Base-by-base conservation (phyloP, 2,113 vertebrate species). In the Tupaia tana region DNA sequence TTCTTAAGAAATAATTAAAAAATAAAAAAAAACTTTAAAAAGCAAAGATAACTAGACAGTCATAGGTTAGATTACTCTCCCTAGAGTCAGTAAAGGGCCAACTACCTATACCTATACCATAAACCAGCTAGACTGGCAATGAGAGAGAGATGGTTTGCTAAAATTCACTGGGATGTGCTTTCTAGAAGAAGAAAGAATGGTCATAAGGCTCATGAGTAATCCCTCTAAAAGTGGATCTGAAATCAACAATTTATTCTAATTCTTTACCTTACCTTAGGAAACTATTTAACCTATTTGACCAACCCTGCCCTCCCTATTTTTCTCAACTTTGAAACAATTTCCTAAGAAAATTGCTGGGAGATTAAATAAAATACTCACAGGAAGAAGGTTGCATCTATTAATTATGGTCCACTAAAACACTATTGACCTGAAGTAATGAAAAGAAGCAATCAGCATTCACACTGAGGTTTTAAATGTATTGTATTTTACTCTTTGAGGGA, bases 261-360 rank as follows among this genome's bases (percentile, higher is more conserved):
- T 69, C 1, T 27, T 73, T 61, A 24, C 4, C 3, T 82, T 31
- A 63, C 4, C 19, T 82, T 89, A 54, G 13, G 66, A 93, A 77
- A 9, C 25, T 56, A 69, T 83, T 93, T 59, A 54, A 90, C 11
- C 8, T 69, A 3, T 74, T 74, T 66, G 22, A 75, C 9, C 9
- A 22, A 2, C 20, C 11, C 43, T 22, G 56, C 3, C 7, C 24
- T 43, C 43, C 11, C 15, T 11, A 22, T 1, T 67, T 70, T 86
- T 91, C 73, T 90, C 71, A 59, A 81, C 56, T 81, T 93, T 92
- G 54, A 86, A 87, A 80, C 43, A 24, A 85, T 92, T 66, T 64
- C 54, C 81, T 59, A 11, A 81, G 31, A 85, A 13, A 94, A 86
- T 64, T 64, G 2, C n/a, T 94, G 12, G 29, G 13, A 78, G 7